A percentile compares a stretch with the other conserved stretches of the same genome.
phyloP scores from a whole-genome alignment of 2,797 vertebrate genomes.

The Aplochiton taeniatus region DNA sequence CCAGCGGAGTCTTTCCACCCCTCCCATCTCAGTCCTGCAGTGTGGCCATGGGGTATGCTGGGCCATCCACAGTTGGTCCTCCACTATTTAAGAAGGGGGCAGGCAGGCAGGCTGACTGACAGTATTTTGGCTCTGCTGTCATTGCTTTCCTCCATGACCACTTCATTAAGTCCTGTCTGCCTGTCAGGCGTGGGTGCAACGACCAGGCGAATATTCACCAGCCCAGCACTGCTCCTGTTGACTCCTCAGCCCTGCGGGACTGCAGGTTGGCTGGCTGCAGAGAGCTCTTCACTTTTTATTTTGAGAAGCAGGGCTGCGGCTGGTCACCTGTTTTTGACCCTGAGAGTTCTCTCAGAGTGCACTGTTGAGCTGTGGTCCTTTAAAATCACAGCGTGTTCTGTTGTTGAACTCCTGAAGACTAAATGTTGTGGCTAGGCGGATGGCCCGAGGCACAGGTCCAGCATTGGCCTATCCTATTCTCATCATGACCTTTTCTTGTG shows the following conservation, averaged over 20 bases:
- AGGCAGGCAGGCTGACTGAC: no score
- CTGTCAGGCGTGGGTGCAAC: no score
- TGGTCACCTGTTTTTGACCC: slow-evolving; percentile 32
- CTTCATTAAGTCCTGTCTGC: slow-evolving; percentile 26
- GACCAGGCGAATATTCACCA: no score
- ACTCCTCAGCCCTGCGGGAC: slow-evolving; percentile 13
- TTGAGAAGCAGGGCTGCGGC: slow-evolving; percentile 10
- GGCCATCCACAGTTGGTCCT: no score
- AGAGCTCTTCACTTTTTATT: no score
- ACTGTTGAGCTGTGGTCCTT: slow-evolving; percentile 34
- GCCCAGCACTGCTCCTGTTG: slow-evolving; percentile 5
- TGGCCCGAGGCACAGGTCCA: slow-evolving; percentile 12
- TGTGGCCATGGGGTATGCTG: no score
- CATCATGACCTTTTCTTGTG: slow-evolving; percentile 33
- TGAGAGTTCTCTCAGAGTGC: slow-evolving; percentile 27
- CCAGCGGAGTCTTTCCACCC: background rate
- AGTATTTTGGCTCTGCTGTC: slow-evolving; percentile 15
- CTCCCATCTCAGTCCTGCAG: background rate
- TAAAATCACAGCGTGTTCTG: slow-evolving; percentile 28
- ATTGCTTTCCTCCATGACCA: background rate
- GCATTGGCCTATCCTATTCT: slow-evolving; percentile 28
- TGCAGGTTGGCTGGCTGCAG: background rate
- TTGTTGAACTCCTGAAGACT: slow-evolving; percentile 27
- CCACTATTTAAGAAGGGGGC: slow-evolving; percentile 11
- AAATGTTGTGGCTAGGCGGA: slow-evolving; percentile 16